Base-by-base conservation (phyloP, 1,140 invertebrate species). In the Dysdera silvatica region DNA sequence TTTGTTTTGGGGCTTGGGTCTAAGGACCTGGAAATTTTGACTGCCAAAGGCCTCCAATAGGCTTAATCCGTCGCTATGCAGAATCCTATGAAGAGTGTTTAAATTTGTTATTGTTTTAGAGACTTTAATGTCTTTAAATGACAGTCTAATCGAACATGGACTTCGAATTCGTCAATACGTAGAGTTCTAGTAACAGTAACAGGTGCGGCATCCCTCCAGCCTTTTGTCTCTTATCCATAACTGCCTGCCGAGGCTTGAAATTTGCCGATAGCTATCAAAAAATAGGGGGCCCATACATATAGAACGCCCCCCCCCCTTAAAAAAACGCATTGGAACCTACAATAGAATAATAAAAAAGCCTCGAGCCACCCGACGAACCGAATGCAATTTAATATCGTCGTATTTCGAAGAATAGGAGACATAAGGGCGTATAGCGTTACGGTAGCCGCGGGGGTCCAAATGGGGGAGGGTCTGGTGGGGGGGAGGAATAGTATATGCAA, bases 381-480 rank as follows among this genome's bases (percentile, higher is more conserved):
- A 63, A 55, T 63, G 61, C 61, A 63, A 63, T 63, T 63, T 63
- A 63, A 63, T 63, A 63, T 63, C 56, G 52, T n/a, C 61, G 61
- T 49, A 56, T 63, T 63, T 43, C 52, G 24, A 31, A 54, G 53
- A 56, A 56, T 56, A 35, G 59, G 51, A 28, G n/a, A n/a, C 59
- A 61, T 43, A n/a, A 47, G 61, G 52, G 61, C 48, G 61, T 63
- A 49, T 63, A 63, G 53, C 49, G 35, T 63, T 63, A 63, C 61
- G 49, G 16, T 43, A 23, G 8, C 31, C 5, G 20, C n/a, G n/a
- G n/a, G n/a, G n/a, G n/a, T n/a, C n/a, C n/a, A n/a, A n/a, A n/a
- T n/a, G n/a, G n/a, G 10, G 6, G 14, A 31, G 33, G 20, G 28
- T 6, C 20, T n/a, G 18, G n/a, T 28, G 14, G 24, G 24, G 47